Evolutionary conservation across 2,797 vertebrate genomes (phyloP), one percentile per base, ranked within the genome.

Genomic region (Phylloscopus collybita): DNA sequence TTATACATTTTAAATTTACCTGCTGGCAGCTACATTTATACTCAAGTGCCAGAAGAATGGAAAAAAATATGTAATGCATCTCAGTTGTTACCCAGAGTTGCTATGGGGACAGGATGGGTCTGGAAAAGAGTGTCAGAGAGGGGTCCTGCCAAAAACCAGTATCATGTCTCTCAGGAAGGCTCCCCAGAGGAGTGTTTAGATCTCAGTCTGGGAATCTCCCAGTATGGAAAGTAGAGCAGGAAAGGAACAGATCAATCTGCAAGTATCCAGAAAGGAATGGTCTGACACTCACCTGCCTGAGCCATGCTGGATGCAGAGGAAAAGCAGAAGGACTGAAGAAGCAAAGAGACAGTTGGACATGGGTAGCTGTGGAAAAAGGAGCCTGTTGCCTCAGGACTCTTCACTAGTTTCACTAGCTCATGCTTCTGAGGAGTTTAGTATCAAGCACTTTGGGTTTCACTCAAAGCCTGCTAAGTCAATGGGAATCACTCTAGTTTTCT

Each of bases 1-100:
- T 81, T 66, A 60, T 45, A 81, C 11, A 13, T 75, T 93, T 90
- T 79, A 90, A 92, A 94, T 88, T 88, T 95, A 95, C 92, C 95
- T 97, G 66, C 88, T 95, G 80, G 88, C 86, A 94, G 66, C 80
- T 88, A 81, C 17, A 25, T 84, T 80, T 90, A 59, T 75, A 81
- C 83, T 75, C 59, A 66, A 65, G 59, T 0, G 8, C 40, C 62
- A 88, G 51, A 90, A 90, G 16, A 81, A 86, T 64, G 90, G 86
- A 88, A 93, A 95, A 82, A 71, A 27, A 44, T 51, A 29, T 4
- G 10, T 56, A 88, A 95, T 60, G n/a, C 34, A 30, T 59, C 47
- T 69, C n/a, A 38, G 27, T 86, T 88, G 36, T 70, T 88, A 72
- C 36, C 15, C 25, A 3, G 44, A 62, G 45, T 64, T 92, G 40